Evolutionary conservation across 2,888 invertebrate genomes (phyloP).

Genomic region (Sarcophaga carnaria): DNA sequence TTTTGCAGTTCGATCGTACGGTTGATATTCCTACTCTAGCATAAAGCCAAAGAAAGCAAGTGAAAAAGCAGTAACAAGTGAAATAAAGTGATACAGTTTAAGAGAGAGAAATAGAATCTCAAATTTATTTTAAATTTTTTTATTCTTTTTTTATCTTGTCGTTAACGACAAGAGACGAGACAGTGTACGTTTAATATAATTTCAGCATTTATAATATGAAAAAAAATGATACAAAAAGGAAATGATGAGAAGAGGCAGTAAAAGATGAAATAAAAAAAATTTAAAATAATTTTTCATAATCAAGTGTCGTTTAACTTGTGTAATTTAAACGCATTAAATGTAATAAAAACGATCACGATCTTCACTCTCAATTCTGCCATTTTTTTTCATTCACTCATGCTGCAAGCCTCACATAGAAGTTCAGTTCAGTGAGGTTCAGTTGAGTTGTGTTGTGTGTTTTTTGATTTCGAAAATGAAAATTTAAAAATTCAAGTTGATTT

Average conservation of each 20-base stretch:
- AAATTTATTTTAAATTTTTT: neutral
- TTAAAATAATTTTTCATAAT: conserved; percentile 58
- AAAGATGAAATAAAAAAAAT: conserved; percentile 35
- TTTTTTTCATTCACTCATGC: neutral
- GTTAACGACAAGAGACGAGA: conserved; percentile 1
- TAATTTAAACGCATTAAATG: conserved; percentile 68
- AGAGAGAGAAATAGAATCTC: neutral
- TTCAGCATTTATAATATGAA: conserved; percentile 45
- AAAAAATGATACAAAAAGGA: conserved; percentile 42
- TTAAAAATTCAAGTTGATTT: conserved; percentile 25
- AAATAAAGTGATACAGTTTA: neutral
- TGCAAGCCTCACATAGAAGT: neutral
- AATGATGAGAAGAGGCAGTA: conserved; percentile 20
- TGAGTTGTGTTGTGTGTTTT: neutral
- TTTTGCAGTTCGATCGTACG: conserved; percentile 70
- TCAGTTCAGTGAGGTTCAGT: neutral
- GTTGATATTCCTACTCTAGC: conserved; percentile 61
- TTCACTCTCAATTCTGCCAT: conserved; percentile 5
- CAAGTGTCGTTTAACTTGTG: conserved; percentile 67
- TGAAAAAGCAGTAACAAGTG: neutral
- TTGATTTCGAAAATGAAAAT: conserved; percentile 3
- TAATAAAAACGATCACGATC: conserved; percentile 61
- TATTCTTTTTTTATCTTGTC: conserved; percentile 6
- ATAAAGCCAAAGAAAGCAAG: conserved; percentile 28
- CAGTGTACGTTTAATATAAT: conserved; percentile 45